phyloP scores from a whole-genome alignment of 2,888 invertebrate species.

The Girardia tigrina region DNA sequence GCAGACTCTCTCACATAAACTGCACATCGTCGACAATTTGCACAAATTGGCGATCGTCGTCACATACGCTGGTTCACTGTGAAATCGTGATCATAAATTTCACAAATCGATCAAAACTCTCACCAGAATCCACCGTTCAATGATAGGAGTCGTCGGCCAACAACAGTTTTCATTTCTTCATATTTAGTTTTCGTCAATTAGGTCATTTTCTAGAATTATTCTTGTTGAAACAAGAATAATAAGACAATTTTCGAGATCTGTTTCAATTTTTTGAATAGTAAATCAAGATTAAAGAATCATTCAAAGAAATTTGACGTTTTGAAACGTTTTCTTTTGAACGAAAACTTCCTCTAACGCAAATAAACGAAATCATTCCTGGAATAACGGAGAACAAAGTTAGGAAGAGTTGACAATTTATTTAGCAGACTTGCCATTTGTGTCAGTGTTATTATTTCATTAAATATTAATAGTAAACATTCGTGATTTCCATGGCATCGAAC shows the following conservation, averaged over 20 bases:
- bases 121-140: constrained; percentile 23
- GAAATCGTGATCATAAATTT: not conserved
- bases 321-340: too few relatives aligned
- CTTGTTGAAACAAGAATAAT: constrained; percentile 9
- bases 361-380: too few relatives aligned
- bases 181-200: constrained; percentile 20
- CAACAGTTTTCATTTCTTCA: constrained; percentile 19
- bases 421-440: too few relatives aligned
- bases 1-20: not conserved
- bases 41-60: not conserved
- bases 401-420: too few relatives aligned
- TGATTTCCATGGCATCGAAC: not conserved
- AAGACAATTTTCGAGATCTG: not conserved
- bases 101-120: constrained; percentile 13
- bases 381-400: too few relatives aligned
- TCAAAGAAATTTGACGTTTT: too few relatives aligned
- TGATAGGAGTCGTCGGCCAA: constrained; percentile 13
- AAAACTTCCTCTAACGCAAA: too few relatives aligned
- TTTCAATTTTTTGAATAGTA: too few relatives aligned
- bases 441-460: too few relatives aligned
- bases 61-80: not conserved
- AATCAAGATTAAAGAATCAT: too few relatives aligned
- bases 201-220: constrained; percentile 12
- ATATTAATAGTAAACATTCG: too few relatives aligned
- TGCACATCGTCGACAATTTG: too few relatives aligned